These are phyloP conservation scores for Callithrix jacchus DNA, from an alignment of 2,113 vertebrate species.

Conservation along the genomic window DNA sequence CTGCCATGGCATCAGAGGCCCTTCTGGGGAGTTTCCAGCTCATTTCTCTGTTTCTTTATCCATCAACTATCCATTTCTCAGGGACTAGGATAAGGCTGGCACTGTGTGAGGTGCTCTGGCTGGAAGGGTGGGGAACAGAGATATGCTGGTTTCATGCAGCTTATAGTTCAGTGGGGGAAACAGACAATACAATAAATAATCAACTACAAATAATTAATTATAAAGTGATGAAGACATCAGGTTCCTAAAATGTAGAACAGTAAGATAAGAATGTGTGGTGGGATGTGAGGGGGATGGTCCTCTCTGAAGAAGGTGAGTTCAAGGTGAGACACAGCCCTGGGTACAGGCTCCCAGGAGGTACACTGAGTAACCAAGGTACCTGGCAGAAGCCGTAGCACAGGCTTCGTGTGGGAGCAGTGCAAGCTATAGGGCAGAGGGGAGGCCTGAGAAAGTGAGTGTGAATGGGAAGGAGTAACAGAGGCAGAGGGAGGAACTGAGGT, in stretches of 20 bases:
- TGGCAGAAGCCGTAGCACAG: fast-evolving
- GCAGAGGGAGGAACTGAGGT: not conserved
- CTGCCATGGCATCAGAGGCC: not conserved
- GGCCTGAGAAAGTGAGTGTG: not conserved
- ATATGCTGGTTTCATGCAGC: not conserved
- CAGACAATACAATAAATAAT: not conserved
- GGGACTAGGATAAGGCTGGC: not conserved
- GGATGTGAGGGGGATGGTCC: too few relatives aligned
- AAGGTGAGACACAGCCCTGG: fast-evolving
- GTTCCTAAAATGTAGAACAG: not conserved
- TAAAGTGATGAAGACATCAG: not conserved
- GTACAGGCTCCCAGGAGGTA: too few relatives aligned
- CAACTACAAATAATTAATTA: not conserved
- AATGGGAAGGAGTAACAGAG: not conserved
- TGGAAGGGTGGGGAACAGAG: not conserved
- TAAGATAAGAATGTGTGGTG: fast-evolving
- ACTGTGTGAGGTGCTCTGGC: not conserved
- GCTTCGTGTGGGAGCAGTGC: not conserved
- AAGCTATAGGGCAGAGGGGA: not conserved
- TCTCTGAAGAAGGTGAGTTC: not conserved
- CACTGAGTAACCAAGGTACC: not conserved
- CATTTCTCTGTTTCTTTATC: not conserved
- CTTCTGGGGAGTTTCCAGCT: not conserved
- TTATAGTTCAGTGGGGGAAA: not conserved
- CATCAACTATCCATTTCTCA: not conserved